A percentile compares a stretch with the other conserved stretches of the same genome.
Conservation (phyloP, 2,888 invertebrate genomes). For the Amiota communis region DNA sequence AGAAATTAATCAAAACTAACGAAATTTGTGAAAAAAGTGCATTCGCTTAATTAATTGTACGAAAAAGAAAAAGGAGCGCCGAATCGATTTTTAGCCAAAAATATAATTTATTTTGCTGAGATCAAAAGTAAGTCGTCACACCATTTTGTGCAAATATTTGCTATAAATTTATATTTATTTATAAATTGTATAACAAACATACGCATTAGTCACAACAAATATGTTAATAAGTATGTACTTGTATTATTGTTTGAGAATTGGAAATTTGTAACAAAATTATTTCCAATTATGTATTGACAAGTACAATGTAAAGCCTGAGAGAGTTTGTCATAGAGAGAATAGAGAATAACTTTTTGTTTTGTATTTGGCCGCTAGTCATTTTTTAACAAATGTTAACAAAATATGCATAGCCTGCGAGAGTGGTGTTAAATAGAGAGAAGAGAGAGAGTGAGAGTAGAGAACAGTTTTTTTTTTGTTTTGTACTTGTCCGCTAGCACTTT, state of each 20-base stretch:
- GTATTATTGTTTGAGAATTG: neutral
- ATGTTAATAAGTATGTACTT: neutral
- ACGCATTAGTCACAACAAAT: neutral
- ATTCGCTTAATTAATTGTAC: neutral
- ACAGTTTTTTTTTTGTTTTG: too few relatives aligned
- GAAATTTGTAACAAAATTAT: neutral
- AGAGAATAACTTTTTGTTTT: too few relatives aligned
- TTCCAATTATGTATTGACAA: too few relatives aligned
- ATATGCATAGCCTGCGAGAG: too few relatives aligned
- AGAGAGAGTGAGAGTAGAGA: too few relatives aligned
- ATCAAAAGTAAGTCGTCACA: conserved; percentile 10
- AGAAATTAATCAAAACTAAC: neutral
- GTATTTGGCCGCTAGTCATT: too few relatives aligned
- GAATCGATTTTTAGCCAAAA: conserved; percentile 53
- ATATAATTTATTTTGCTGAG: neutral
- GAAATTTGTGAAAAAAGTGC: neutral
- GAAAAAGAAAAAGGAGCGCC: neutral
- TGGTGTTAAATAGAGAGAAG: too few relatives aligned
- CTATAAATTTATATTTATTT: conserved; percentile 22
- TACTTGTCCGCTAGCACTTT: too few relatives aligned
- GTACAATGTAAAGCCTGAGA: too few relatives aligned
- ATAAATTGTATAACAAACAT: too few relatives aligned
- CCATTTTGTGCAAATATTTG: conserved; percentile 8
- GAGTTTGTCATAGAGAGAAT: too few relatives aligned
- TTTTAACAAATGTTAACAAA: too few relatives aligned